Conservation (phyloP, 1,140 invertebrate species). For the Drosophila truncata region DNA sequence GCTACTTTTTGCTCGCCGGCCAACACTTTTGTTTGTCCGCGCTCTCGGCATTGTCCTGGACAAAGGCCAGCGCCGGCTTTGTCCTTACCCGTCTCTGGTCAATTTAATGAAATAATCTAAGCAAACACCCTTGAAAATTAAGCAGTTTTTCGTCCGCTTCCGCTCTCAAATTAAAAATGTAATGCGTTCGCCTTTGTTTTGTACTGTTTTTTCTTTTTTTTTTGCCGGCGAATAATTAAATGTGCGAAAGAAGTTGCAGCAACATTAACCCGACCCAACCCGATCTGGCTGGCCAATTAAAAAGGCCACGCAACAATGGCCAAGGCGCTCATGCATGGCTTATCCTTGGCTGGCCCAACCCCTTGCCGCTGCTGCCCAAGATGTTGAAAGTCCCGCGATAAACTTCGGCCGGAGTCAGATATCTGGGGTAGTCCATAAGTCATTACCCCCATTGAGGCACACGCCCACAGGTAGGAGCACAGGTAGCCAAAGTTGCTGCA, state of each 20-base stretch:
- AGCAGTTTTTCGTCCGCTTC: slow-evolving; percentile 57
- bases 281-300: slow-evolving; percentile 69
- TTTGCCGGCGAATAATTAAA: slow-evolving; percentile 73
- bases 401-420: slow-evolving; percentile 30
- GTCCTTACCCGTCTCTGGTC: slow-evolving; percentile 58
- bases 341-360: slow-evolving; percentile 41
- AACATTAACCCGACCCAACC: slow-evolving; percentile 37
- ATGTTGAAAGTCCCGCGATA: slow-evolving; percentile 33
- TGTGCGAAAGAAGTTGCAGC: slow-evolving; percentile 52
- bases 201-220: background rate
- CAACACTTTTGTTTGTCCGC: slow-evolving; percentile 77
- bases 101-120: slow-evolving; percentile 83
- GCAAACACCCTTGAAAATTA: slow-evolving; percentile 80
- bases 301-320: slow-evolving; percentile 79
- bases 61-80: slow-evolving; percentile 68
- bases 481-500: slow-evolving; percentile 11
- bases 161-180: slow-evolving; percentile 73
- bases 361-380: slow-evolving; percentile 25
- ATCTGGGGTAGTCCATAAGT: slow-evolving; percentile 66
- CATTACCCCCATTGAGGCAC: slow-evolving; percentile 68
- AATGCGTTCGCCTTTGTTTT: slow-evolving; percentile 62
- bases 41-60: slow-evolving; percentile 67
- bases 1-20: slow-evolving; percentile 41
- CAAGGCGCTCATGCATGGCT: slow-evolving; percentile 68
- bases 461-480: slow-evolving; percentile 45